Base-by-base conservation (phyloP, 92 coral and sea anemone species). In the Muricea muricata region DNA sequence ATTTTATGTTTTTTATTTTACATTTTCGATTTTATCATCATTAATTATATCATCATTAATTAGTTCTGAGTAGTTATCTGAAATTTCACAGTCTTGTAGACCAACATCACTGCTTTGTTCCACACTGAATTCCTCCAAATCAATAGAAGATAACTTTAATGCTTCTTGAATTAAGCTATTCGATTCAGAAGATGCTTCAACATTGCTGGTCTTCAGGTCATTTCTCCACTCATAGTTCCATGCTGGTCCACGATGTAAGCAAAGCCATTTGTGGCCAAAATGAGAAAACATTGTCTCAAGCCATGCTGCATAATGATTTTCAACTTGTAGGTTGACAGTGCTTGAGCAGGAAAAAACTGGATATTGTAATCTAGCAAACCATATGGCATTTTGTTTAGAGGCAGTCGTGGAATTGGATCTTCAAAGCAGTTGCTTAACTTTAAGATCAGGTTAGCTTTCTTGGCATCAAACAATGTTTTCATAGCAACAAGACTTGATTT, bases 221-320 rank as follows among this genome's bases (percentile, higher is more conserved):
- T 37, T 18, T 1, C 41, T 48, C 56, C 26, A 26, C 4, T 89
- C 92, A 72, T 90, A 93, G 45, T 90, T 87, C 93, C 92, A 93
- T 0, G 57, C 83, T 80, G 93, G 97, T 17, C 92, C 93, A 28
- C 92, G 75, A 35, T 65, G 74, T 15, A 89, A 85, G 63, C 82
- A 76, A 15, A 84, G 12, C 90, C 90, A 89, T 73, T 89, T 89
- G 66, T 87, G 93, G 0, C 95, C 93, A 89, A 89, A 92, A 34
- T 84, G 91, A 20, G 91, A 23, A 42, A 86, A 87, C 96, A 92
- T 90, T 25, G 91, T 90, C 34, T 69, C 85, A 7, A 79, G 37
- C 93, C 93, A 90, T 18, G 60, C 28, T 1, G 69, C 84, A 81
- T 87, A 84, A 40, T 92, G 90, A 29, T 82, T 79, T 46, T 88